A percentile compares a stretch with the other conserved stretches of the same genome.
phyloP scores from a whole-genome alignment of 2,888 invertebrate genomes.

The Ophioninae sp. region DNA sequence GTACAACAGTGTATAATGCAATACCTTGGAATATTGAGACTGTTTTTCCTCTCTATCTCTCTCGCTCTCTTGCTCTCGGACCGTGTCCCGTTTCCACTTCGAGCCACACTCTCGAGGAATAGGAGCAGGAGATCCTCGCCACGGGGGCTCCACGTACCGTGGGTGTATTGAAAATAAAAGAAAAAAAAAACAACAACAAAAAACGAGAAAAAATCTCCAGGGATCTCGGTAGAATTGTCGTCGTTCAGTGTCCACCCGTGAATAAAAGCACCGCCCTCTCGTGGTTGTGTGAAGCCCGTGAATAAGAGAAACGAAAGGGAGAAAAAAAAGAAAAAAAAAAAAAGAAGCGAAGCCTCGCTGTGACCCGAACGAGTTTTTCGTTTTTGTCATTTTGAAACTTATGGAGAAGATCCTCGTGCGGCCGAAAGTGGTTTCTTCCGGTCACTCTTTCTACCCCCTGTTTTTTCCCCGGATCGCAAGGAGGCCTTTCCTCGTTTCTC shows the following conservation, averaged over 20 bases:
- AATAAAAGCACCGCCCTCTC: slow-evolving; percentile 42
- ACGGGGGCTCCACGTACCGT: slow-evolving; percentile 49
- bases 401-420: slow-evolving; percentile 45
- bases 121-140: slow-evolving; percentile 55
- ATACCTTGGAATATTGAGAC: slow-evolving; percentile 57
- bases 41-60: slow-evolving; percentile 25
- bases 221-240: slow-evolving; percentile 49
- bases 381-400: slow-evolving; percentile 52
- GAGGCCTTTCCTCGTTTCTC: slow-evolving; percentile 27
- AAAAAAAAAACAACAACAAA: not conserved
- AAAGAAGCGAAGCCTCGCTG: slow-evolving; percentile 30
- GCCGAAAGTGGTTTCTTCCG: slow-evolving; percentile 65
- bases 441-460: slow-evolving; percentile 62
- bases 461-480: slow-evolving; percentile 40
- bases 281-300: slow-evolving; percentile 28
- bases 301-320: slow-evolving; percentile 43
- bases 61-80: not conserved
- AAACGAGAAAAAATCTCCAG: slow-evolving; percentile 19
- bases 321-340: slow-evolving; percentile 28
- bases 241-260: slow-evolving; percentile 45
- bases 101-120: slow-evolving; percentile 48
- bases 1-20: slow-evolving; percentile 41
- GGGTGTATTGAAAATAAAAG: slow-evolving; percentile 21
- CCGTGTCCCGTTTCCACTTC: slow-evolving; percentile 38
- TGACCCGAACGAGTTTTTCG: slow-evolving; percentile 51